Percentiles rank a stretch among this genome's conserved stretches.
These are phyloP conservation scores for Eospalax fontanierii DNA, from an alignment of 2,797 vertebrate genomes.

Conservation along the genomic window DNA sequence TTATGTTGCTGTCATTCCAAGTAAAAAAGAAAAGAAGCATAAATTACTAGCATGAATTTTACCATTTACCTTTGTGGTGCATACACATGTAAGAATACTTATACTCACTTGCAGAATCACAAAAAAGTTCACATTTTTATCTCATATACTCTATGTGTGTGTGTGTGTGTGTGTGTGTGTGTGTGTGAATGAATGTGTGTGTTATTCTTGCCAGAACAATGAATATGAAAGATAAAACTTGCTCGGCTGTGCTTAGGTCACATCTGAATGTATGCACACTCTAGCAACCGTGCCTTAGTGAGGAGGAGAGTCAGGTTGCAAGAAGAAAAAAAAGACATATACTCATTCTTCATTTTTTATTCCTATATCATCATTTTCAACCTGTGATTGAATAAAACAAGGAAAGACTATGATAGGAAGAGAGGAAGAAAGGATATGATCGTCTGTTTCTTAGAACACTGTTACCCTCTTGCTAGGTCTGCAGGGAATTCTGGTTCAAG, in stretches of 20 bases:
- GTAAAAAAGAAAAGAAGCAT: neutral
- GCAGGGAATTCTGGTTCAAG: neutral
- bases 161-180: too few species aligned
- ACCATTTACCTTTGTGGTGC: neutral
- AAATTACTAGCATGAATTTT: slow-evolving; percentile 2
- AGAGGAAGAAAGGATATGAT: too few species aligned
- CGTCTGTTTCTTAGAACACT: neutral
- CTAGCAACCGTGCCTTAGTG: neutral
- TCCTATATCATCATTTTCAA: neutral
- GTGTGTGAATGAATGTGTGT: too few species aligned
- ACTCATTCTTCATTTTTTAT: neutral
- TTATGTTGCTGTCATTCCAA: neutral
- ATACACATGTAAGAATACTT: neutral
- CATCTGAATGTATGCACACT: neutral
- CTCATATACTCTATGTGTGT: accelerated
- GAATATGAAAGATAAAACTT: neutral
- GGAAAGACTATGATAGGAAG: neutral
- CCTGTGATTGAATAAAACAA: neutral
- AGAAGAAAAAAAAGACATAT: neutral
- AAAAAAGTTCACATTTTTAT: neutral
- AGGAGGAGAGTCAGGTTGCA: neutral
- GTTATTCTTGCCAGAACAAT: neutral
- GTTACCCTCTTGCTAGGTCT: neutral
- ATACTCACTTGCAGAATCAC: neutral
- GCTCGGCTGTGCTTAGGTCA: neutral